Evolutionary conservation across 2,888 invertebrate species (phyloP), one percentile per base, ranked within the genome.

Genomic region (Phlogophora meticulosa): DNA sequence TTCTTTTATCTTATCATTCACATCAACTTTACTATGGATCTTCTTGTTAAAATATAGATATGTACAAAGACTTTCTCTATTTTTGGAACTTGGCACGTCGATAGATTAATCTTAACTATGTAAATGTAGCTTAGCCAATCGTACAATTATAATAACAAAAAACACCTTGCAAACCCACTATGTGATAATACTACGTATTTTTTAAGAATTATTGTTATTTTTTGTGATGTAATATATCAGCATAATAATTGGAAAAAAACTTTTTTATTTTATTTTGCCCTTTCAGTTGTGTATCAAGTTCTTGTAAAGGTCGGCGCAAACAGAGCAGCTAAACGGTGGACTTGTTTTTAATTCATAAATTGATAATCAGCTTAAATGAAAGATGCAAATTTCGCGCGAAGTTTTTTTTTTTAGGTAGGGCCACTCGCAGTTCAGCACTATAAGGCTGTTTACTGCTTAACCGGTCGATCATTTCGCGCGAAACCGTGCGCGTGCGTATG

Each of bases 101-200:
- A 76, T 71, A 75, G 61, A 76, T 22, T 59, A 48, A n/a, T 49
- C 1, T 28, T 28, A 28, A 5, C 28, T 17, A 57, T 52, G 7
- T 49, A 43, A 24, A 22, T 20, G 4, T 52, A 53, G 34, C 7
- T 55, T 55, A 65, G 15, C 2, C 38, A 48, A 45, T n/a, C 7
- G 7, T 13, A 13, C 45, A 42, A 45, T 43, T n/a, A 13, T 45
- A 36, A 40, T 43, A 13, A n/a, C 2, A 5, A n/a, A 32, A 13
- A 62, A 49, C 32, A 58, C 24, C 4, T 11, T 49, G 32, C 24
- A 49, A 38, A 51, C 28, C 61, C 73, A 63, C 59, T 67, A 59
- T 78, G 78, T 75, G 67, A 62, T 78, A 65, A 65, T 57, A 40
- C 49, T 53, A 53, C 13, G 17, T 78, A 75, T 59, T 56, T 62